Evolutionary conservation across 2,797 vertebrate genomes (phyloP), one percentile per base, ranked within the genome.

Genomic region (Huso huso): DNA sequence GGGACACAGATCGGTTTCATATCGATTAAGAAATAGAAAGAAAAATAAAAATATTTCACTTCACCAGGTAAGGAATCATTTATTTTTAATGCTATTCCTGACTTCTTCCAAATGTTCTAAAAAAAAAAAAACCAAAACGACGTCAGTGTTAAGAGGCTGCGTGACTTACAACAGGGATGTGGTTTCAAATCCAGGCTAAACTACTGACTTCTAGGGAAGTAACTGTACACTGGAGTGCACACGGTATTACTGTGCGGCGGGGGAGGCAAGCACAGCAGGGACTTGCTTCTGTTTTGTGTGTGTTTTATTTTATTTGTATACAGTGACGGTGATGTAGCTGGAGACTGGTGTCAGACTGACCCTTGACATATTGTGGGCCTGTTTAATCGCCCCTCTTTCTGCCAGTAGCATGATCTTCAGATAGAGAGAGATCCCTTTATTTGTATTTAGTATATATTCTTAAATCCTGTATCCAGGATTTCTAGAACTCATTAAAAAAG

Each of bases 1-100:
- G 96, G 96, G 53, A 97, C 92, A 8, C 95, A 98, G 71, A 85
- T 95, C 61, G 93, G 94, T 50, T 97, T 94, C 81, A 85, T 97
- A 83, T 94, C 93, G 81, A 87, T 98, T 76, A 89, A 72, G 79
- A 76, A 76, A 63, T 86, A 69, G 89, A 63, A 7, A 61, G 13
- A 61, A 13, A 9, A 61, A 18, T 18, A 18, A 1, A 61, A 61
- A 18, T 18, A 6, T 9, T 61, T 12, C 13, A 8, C 48, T 11
- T 51, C 37, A 4, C 57, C 50, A 6, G 48, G 37, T 10, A 66
- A 10, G 11, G 37, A 66, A 49, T 9, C 23, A 10, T 12, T 49
- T 49, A 12, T 53, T 13, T 23, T 11, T 48, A 18, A 57, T 8
- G 11, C 12, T 37, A 9, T 7, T 7, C 7, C 7, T 52, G 11